Evolutionary conservation across 2,888 invertebrate genomes (phyloP), one percentile per base, ranked within the genome.

Genomic region (Hirtodrosophila histrioides): DNA sequence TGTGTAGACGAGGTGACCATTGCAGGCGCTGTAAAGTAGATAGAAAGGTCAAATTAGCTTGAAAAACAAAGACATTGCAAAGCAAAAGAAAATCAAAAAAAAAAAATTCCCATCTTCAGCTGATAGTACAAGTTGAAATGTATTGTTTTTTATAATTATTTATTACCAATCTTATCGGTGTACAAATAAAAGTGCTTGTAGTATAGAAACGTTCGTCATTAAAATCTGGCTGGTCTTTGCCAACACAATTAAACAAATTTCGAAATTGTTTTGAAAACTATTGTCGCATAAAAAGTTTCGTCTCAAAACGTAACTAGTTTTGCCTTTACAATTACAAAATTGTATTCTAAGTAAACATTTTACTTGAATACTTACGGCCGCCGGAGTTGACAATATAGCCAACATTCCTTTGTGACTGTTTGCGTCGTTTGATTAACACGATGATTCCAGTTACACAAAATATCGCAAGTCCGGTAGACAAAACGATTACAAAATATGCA

Each of bases 371-470:
- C 57, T 64, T 6, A 64, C 63, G 6, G 11, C 39, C 17, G 4
- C 39, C 12, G 0, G 40, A 37, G 12, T 33, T 68, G n/a, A 73
- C 43, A 2, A 69, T 35, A 40, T 57, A 73, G 39, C 76, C 76
- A 8, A 75, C 46, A 46, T 49, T 44, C 5, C 8, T 8, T 0
- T 0, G 7, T 0, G 45, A 41, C 17, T 24, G 39, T 24, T 56
- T 71, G 4, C 40, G 35, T 10, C 73, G 44, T 11, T 31, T 27
- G 0, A 64, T 27, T 0, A 35, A 6, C 0, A 44, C 46, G 7
- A 43, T 9, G 10, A 49, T 17, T 3, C 70, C 17, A 7, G 48
- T 57, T 12, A 41, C 2, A 8, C 53, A 1, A 8, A 72, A 72
- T 41, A 72, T 45, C 5, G 55, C n/a, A 3, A 23, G 3, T 3